Percentiles rank a stretch among this genome's conserved stretches.
Conservation (phyloP, 2,113 vertebrate genomes). For the Zosterops hypoxanthus region DNA sequence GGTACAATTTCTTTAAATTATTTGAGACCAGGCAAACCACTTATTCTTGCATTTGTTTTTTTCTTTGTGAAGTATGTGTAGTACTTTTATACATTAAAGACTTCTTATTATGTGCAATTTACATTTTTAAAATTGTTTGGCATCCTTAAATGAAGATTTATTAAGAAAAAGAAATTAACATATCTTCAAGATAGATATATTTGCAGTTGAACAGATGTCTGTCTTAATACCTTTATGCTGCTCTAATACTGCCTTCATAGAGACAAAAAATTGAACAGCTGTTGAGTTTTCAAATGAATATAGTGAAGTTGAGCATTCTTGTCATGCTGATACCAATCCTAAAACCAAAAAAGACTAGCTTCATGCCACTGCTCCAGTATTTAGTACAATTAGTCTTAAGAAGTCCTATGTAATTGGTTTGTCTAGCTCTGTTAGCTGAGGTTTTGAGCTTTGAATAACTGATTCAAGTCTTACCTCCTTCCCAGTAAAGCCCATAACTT, state of each 20-base stretch:
- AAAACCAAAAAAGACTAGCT: neutral
- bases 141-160: constrained; percentile 18
- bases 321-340: neutral
- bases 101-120: neutral
- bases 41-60: neutral
- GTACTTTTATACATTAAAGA: neutral
- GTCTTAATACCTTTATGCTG: neutral
- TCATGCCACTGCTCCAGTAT: neutral
- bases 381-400: neutral
- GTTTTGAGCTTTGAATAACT: neutral
- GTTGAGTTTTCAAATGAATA: neutral
- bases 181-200: neutral
- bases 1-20: neutral
- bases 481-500: neutral
- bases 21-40: neutral
- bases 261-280: constrained; percentile 20
- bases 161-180: neutral
- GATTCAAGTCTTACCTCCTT: neutral
- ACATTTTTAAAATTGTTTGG: neutral
- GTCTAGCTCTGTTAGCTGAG: neutral
- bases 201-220: constrained; percentile 11
- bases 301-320: neutral
- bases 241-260: neutral
- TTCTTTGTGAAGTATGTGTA: accelerated
- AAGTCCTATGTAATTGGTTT: neutral